These are phyloP conservation scores for Coregonus suidteri DNA, from an alignment of 2,797 vertebrate genomes.

Conservation along the genomic window DNA sequence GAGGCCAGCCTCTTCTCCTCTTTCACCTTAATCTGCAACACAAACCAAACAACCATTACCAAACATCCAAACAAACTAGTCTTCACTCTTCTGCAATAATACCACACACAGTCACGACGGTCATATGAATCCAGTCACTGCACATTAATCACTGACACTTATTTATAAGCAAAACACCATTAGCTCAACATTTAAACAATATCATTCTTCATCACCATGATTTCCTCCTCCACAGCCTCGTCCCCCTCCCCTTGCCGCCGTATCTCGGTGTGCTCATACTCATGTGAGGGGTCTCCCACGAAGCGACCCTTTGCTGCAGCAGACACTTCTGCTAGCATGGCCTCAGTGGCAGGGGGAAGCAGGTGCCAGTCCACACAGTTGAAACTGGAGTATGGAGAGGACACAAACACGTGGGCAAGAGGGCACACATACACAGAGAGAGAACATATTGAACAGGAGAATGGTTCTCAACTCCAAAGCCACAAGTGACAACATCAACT, in stretches of 20 bases:
- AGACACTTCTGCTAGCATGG: conserved; percentile 64
- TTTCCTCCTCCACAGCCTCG: conserved; percentile 58
- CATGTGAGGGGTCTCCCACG: conserved; percentile 87
- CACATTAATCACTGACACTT: not conserved
- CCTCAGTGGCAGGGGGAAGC: conserved; percentile 76
- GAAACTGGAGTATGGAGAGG: conserved; percentile 69
- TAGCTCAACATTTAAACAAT: conserved; percentile 7
- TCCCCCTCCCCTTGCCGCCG: conserved; percentile 54
- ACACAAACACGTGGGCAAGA: not conserved
- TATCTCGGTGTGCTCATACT: conserved; percentile 71
- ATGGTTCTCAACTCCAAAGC: not conserved
- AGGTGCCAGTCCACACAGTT: conserved; percentile 94
- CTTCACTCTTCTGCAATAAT: not conserved
- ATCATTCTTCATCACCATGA: conserved; percentile 64
- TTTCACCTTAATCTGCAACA: conserved; percentile 75
- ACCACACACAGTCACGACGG: not conserved
- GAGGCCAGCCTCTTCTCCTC: conserved; percentile 87
- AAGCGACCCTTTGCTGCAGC: conserved; percentile 80
- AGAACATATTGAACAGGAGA: too few relatives aligned
- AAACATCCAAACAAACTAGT: not conserved
- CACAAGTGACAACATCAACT: not conserved
- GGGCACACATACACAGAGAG: too few relatives aligned
- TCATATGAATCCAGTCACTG: not conserved
- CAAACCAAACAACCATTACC: conserved; percentile 21
- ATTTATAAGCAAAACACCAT: not conserved